Conservation (phyloP, 2,113 vertebrate species). For the Hydrochoerus hydrochaeris region DNA sequence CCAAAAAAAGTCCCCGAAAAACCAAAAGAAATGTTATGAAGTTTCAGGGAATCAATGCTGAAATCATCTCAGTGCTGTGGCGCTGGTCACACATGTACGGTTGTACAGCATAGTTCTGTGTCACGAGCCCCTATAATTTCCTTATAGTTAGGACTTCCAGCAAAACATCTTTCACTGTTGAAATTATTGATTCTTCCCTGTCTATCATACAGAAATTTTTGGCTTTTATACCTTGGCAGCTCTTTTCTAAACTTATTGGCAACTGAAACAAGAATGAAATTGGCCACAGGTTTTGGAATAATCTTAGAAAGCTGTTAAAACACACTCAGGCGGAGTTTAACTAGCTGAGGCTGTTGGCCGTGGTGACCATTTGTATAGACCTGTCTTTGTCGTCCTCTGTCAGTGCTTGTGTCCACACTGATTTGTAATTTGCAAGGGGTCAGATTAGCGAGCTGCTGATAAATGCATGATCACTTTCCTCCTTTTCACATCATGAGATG, state of each 20-base stretch:
- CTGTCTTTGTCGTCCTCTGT: background rate
- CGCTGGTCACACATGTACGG: background rate
- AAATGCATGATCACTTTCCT: background rate
- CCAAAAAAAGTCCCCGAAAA: too few relatives aligned
- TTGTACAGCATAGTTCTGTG: background rate
- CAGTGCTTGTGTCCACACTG: conserved; percentile 49
- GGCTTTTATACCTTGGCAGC: background rate
- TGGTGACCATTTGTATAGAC: background rate
- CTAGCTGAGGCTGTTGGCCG: conserved; percentile 43
- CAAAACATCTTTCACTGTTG: background rate
- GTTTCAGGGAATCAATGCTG: background rate
- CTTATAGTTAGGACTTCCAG: conserved; percentile 7
- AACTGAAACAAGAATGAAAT: conserved; percentile 32
- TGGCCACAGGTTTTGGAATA: background rate
- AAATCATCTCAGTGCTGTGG: background rate
- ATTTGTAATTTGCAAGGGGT: conserved; percentile 9
- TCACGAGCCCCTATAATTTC: background rate
- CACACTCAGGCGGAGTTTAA: conserved; percentile 22
- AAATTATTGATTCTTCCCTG: conserved; percentile 23
- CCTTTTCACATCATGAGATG: background rate
- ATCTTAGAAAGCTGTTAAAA: conserved; percentile 59
- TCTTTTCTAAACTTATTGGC: conserved; percentile 40
- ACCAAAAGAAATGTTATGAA: background rate
- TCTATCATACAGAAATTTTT: background rate
- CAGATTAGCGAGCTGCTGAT: background rate